These are phyloP conservation scores for Arothron firmamentum DNA, from an alignment of 2,113 vertebrate species.

Conservation along the genomic window DNA sequence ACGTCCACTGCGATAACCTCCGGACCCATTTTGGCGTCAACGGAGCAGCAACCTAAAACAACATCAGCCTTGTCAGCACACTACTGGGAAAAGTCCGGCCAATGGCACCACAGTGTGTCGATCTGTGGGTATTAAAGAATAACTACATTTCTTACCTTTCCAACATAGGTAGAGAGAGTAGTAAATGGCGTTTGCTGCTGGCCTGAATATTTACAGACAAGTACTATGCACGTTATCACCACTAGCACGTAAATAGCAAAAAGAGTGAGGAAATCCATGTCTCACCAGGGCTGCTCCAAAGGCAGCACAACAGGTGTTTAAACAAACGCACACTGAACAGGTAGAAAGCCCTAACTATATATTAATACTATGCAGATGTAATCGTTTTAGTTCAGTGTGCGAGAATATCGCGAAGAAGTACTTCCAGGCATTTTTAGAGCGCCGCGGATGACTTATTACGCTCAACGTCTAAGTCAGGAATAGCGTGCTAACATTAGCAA, in stretches of 20 bases:
- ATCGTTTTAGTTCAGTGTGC: background rate
- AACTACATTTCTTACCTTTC: conserved; percentile 52
- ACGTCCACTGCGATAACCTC: conserved; percentile 44
- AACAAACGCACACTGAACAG: background rate
- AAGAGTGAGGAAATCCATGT: conserved; percentile 89
- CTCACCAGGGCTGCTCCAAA: conserved; percentile 29
- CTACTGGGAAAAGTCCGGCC: too few relatives aligned
- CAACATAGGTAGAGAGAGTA: conserved; percentile 24
- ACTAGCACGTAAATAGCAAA: conserved; percentile 78
- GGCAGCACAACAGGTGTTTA: conserved; percentile 37
- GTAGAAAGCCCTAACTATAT: background rate
- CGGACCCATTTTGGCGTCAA: conserved; percentile 80
- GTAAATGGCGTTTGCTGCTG: conserved; percentile 67
- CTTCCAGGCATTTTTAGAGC: background rate
- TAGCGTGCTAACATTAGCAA: conserved; percentile 27
- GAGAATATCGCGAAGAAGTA: background rate
- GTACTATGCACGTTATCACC: conserved; percentile 62
- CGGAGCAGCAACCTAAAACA: conserved; percentile 68
- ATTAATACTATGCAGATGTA: background rate
- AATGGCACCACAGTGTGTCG: conserved; percentile 12
- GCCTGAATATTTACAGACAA: conserved; percentile 76
- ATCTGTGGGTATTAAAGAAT: background rate
- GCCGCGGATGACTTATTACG: background rate
- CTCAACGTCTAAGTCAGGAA: background rate
- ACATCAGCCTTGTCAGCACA: too few relatives aligned